These are phyloP conservation scores for Bombus consobrinus DNA, from an alignment of 1,140 invertebrate genomes.

Conservation along the genomic window DNA sequence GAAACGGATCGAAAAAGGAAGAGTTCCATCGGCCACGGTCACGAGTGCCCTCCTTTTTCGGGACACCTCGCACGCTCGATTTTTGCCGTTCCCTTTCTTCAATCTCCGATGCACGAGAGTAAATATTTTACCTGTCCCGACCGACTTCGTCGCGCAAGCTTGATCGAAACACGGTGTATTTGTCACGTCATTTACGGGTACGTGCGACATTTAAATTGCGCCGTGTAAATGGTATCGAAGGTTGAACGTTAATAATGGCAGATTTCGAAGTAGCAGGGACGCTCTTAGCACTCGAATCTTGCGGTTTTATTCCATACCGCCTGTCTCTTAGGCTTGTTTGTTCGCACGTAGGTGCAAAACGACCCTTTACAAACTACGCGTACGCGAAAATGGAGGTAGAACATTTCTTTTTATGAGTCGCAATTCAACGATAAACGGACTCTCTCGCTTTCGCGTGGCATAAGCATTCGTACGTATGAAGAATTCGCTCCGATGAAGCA, in stretches of 20 bases:
- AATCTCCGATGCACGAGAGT: not conserved
- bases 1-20: not conserved
- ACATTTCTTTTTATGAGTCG: not conserved
- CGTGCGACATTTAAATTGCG: not conserved
- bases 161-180: not conserved
- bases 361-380: not conserved
- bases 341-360: constrained; percentile 6
- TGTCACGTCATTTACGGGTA: not conserved
- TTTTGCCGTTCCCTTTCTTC: not conserved
- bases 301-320: not conserved
- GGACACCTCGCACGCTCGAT: not conserved
- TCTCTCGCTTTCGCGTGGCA: not conserved
- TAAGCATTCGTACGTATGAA: not conserved
- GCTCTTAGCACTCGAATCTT: constrained; percentile 6
- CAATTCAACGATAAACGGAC: not conserved
- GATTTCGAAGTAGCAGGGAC: not conserved
- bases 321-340: not conserved
- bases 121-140: not conserved
- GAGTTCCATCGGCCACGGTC: not conserved
- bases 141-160: not conserved
- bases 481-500: not conserved
- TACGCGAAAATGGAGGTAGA: not conserved
- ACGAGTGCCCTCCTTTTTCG: constrained; percentile 7
- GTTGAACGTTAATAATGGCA: not conserved
- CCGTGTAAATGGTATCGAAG: not conserved